Conservation (phyloP, 2,888 invertebrate genomes). For the Drosophila fungiperda region DNA sequence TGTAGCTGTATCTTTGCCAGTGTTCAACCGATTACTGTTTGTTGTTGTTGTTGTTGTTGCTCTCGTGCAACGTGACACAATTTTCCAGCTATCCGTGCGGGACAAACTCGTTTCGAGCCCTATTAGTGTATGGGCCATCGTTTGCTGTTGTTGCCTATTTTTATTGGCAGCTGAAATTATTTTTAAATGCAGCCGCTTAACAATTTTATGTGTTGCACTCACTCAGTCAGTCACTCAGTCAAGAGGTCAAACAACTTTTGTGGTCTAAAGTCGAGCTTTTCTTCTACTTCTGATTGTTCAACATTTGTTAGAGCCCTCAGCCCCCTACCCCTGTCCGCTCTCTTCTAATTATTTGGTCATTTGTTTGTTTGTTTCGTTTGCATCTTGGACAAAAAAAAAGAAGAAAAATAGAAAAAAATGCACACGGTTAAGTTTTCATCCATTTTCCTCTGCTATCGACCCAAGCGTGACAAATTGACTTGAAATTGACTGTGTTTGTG, state of each 20-base stretch:
- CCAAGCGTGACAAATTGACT: conserved; percentile 68
- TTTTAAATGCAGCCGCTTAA: conserved; percentile 78
- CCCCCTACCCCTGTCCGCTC: background rate
- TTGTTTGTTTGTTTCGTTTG: conserved; percentile 60
- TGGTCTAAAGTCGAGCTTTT: conserved; percentile 41
- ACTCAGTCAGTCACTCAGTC: conserved; percentile 60
- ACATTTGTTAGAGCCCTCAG: conserved; percentile 34
- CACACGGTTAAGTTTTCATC: conserved; percentile 42
- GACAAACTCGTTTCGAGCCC: conserved; percentile 70
- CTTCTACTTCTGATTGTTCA: conserved; percentile 35
- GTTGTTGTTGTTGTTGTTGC: conserved; percentile 22
- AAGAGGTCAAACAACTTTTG: conserved; percentile 78
- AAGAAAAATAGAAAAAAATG: conserved; percentile 31
- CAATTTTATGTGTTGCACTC: conserved; percentile 70
- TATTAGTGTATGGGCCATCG: conserved; percentile 54
- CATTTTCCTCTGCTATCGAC: conserved; percentile 15
- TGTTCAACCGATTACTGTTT: conserved; percentile 36
- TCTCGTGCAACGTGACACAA: conserved; percentile 73
- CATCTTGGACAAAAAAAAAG: conserved; percentile 32
- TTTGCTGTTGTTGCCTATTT: conserved; percentile 48
- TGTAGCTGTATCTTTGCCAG: conserved; percentile 21
- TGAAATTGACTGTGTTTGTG: conserved; percentile 45
- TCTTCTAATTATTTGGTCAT: conserved; percentile 66
- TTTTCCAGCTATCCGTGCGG: conserved; percentile 69
- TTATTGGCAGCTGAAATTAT: conserved; percentile 78